These are phyloP conservation scores for Numenius phaeopus DNA, from an alignment of 2,797 vertebrate genomes.

Conservation along the genomic window DNA sequence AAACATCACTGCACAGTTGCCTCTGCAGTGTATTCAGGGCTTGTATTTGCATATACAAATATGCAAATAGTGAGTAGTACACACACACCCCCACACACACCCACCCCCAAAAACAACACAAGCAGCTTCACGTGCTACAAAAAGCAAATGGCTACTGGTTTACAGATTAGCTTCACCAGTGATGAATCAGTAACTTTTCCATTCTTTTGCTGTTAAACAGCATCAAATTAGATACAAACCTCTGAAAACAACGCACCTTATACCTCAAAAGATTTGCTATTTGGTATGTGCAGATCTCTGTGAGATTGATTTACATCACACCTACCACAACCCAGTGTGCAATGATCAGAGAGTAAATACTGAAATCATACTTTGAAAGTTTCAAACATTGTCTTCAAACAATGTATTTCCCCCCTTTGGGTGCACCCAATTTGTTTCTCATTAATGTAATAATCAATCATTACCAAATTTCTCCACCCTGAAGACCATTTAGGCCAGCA, in stretches of 20 bases:
- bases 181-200: not conserved
- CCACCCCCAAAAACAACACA: not conserved
- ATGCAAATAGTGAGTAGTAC: not conserved
- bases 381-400: not conserved
- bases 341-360: not conserved
- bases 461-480: not conserved
- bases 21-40: not conserved
- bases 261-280: not conserved
- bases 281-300: not conserved
- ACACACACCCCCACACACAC: no score
- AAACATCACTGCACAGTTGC: not conserved
- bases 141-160: not conserved
- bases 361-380: not conserved
- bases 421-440: not conserved
- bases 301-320: not conserved
- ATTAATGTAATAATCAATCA: not conserved
- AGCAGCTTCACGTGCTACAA: not conserved
- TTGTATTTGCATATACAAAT: not conserved
- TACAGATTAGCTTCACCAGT: not conserved
- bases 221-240: not conserved
- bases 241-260: not conserved
- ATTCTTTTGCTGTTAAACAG: not conserved
- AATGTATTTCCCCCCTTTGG: rapidly evolving
- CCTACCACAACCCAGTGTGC: not conserved
- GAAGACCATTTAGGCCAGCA: not conserved